Base-by-base conservation (phyloP, 2,113 vertebrate species). In the Ifrita kowaldi region DNA sequence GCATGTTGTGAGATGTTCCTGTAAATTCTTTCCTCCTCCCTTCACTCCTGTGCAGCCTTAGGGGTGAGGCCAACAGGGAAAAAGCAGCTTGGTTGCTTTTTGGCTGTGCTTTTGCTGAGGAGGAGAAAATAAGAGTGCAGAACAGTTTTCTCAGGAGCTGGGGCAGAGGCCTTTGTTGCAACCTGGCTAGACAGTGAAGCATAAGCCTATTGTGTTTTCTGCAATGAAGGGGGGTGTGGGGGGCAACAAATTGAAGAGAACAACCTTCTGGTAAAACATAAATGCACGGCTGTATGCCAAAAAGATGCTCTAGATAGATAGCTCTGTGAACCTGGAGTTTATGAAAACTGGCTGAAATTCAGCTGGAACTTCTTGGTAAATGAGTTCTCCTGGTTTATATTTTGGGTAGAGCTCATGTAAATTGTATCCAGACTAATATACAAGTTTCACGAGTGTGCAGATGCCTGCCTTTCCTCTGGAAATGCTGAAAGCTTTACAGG, bases 251-350 rank as follows among this genome's bases (percentile, higher is more conserved):
- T 3, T 20, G 37, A 65, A 55, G 42, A 93, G 60, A 24, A 32
- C 52, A 75, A 76, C 56, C 41, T 64, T 89, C n/a, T 68, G 35
- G 37, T 64, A 41, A 68, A 69, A 44, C 19, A 16, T 12, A 78
- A 57, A 41, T 21, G 41, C 10, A 13, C 0, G 0, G 20, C n/a
- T 75, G 15, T 6, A 2, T 68, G 57, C 65, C 77, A 79, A 16
- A 84, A 75, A 76, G 44, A 59, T 81, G 41, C 44, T 80, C 84
- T 77, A 42, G 23, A 22, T 7, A 89, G 76, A 24, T 19, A 71
- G 19, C 56, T 84, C 37, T 78, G 35, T 52, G 53, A 82, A 56
- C 23, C 17, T 23, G 35, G 27, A 50, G 28, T 73, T 84, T 18
- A 32, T 33, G 47, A 63, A 80, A 73, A 50, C 37, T 59, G 64